Evolutionary conservation across 2,113 vertebrate species (phyloP), one percentile per base, ranked within the genome.

Genomic region (Tor tambroides): DNA sequence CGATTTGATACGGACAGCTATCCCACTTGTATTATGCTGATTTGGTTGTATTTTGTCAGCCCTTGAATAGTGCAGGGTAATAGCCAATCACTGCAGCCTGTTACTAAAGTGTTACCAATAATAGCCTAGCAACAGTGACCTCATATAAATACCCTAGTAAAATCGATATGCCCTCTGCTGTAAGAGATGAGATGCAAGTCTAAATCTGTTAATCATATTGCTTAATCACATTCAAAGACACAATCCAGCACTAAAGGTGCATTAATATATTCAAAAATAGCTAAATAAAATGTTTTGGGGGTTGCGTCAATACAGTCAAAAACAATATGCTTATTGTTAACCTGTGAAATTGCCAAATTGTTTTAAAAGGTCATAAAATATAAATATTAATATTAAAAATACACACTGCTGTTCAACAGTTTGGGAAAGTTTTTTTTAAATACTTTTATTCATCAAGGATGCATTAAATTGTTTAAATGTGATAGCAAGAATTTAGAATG

Each of bases 91-190:
- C 26, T 71, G 63, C 63, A 71, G 81, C 63, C 63, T n/a, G 21
- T 71, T 83, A 8, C 28, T 35, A 21, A 69, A 83, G 81, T 83
- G 81, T 83, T 83, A 83, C 81, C 81, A 83, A 32, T 83, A 83
- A 83, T 83, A 71, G 81, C 63, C 63, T 83, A 83, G 81, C 81
- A 83, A 83, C 81, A 83, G 81, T 83, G 81, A 71, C 63, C 65
- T 83, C 81, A 71, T 83, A 83, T 26, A 69, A 83, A 83, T 71
- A 83, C 63, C 28, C 63, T 71, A 83, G 26, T 83, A 83, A 83
- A 83, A 83, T 83, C 81, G 63, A 71, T 83, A 83, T 83, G 81
- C 81, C 81, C 65, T 51, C 63, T 35, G 19, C 63, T 83, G 43
- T 71, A 51, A 67, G 65, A 32, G 81, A 83, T 83, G 65, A 63